Conservation (phyloP, 2,113 vertebrate genomes). For the Upupa epops region DNA sequence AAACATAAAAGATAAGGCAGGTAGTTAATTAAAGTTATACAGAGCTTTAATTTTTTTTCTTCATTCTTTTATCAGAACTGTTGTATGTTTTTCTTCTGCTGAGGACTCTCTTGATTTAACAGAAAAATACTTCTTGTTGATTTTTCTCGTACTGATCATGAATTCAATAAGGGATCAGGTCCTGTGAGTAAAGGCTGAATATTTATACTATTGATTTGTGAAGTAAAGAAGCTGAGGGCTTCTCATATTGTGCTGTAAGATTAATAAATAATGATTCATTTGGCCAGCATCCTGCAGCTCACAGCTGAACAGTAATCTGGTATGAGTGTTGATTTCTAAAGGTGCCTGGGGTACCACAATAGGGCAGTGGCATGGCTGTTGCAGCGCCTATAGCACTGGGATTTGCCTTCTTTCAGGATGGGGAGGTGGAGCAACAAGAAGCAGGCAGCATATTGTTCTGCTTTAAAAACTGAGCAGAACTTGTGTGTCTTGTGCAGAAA, state of each 20-base stretch:
- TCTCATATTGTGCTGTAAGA: constrained; percentile 29
- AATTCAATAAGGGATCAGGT: constrained; percentile 24
- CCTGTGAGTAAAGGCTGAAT: constrained; percentile 38
- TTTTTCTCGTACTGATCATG: constrained; percentile 18
- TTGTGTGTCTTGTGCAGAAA: no score
- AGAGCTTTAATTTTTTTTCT: background rate
- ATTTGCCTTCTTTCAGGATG: background rate
- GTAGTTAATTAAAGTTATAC: background rate
- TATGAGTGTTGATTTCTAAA: background rate
- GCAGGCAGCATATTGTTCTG: no score
- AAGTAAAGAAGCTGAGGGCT: constrained; percentile 32
- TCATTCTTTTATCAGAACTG: background rate
- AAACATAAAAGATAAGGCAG: background rate
- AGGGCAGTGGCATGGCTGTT: background rate
- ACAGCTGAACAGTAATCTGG: background rate
- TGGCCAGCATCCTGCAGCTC: constrained; percentile 7
- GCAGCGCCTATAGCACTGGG: background rate
- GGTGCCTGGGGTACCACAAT: background rate
- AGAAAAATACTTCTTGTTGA: background rate
- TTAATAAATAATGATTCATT: constrained; percentile 62
- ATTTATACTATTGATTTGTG: constrained; percentile 47
- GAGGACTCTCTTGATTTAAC: background rate
- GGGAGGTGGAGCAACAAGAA: background rate
- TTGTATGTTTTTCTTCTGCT: background rate
- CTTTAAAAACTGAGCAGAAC: no score